These are phyloP conservation scores for Paedocypris micromegethes DNA, from an alignment of 2,797 vertebrate species.

Conservation along the genomic window DNA sequence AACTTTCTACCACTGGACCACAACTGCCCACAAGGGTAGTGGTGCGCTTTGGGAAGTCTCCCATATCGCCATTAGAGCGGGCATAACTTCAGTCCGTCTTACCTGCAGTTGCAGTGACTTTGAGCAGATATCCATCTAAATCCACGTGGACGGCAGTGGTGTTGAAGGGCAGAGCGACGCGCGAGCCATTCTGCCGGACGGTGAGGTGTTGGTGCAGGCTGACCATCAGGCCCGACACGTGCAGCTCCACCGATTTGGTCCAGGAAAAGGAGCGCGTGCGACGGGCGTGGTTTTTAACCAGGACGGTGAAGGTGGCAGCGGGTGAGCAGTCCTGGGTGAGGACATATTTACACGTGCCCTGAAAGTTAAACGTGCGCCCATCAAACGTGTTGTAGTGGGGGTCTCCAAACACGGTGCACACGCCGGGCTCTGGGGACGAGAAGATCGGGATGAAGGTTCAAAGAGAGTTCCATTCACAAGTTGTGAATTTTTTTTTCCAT, in stretches of 20 bases:
- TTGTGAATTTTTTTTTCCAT: too few relatives aligned
- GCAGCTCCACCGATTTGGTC: conserved; percentile 93
- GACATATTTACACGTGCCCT: conserved; percentile 97
- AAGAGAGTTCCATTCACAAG: too few relatives aligned
- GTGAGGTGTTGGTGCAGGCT: conserved; percentile 93
- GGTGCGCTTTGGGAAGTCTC: too few relatives aligned
- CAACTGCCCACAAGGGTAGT: too few relatives aligned
- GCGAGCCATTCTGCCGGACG: conserved; percentile 87
- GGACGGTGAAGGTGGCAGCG: conserved; percentile 83
- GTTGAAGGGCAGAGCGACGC: conserved; percentile 85
- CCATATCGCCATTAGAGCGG: too few relatives aligned
- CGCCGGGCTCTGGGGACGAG: conserved; percentile 83
- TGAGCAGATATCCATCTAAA: conserved; percentile 93
- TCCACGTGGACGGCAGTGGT: conserved; percentile 86
- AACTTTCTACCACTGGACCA: too few relatives aligned
- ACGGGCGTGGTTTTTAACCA: conserved; percentile 94
- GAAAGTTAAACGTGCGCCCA: conserved; percentile 97
- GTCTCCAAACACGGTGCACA: conserved; percentile 97
- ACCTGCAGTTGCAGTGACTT: conserved; percentile 92
- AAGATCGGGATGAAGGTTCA: neutral
- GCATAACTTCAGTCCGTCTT: conserved; percentile 14
- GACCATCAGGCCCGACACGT: conserved; percentile 73
- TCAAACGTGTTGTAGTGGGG: conserved; percentile 99
- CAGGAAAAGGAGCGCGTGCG: conserved; percentile 94
- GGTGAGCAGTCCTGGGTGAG: conserved; percentile 88